Conservation (phyloP, 2,113 vertebrate genomes). For the Motacilla alba region DNA sequence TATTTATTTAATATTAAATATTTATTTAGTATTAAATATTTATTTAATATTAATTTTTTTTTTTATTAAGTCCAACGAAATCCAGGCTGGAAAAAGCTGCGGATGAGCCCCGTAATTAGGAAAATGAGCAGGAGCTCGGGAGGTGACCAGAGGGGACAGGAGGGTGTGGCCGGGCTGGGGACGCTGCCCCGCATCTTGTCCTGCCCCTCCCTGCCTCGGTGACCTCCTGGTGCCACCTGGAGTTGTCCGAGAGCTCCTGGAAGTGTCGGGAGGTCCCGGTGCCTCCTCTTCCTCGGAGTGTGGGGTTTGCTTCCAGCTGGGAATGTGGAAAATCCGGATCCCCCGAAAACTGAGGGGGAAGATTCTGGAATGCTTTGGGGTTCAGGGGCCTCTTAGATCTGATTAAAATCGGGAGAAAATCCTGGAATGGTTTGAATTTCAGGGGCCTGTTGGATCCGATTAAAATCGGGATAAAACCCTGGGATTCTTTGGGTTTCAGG, state of each 20-base stretch:
- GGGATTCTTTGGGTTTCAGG: neutral
- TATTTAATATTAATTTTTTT: no score
- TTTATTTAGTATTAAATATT: no score
- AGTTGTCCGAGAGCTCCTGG: neutral
- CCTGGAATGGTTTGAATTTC: neutral
- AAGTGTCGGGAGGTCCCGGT: neutral
- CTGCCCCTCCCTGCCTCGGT: neutral
- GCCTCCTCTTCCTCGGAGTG: neutral
- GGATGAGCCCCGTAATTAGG: neutral
- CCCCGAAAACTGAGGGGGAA: neutral
- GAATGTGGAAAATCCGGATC: neutral
- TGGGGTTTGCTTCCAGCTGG: neutral
- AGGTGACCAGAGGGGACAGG: neutral
- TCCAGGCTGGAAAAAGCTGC: neutral
- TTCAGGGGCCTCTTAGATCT: no score
- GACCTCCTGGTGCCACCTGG: neutral
- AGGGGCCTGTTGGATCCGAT: neutral
- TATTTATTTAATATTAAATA: no score
- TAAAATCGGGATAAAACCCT: neutral
- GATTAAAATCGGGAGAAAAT: neutral
- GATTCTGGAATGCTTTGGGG: neutral
- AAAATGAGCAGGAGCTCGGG: neutral
- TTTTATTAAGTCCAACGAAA: neutral
- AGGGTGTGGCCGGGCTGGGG: neutral
- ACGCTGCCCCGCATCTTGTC: neutral